Conservation (phyloP, 2,113 vertebrate species). For the Mola mola region DNA sequence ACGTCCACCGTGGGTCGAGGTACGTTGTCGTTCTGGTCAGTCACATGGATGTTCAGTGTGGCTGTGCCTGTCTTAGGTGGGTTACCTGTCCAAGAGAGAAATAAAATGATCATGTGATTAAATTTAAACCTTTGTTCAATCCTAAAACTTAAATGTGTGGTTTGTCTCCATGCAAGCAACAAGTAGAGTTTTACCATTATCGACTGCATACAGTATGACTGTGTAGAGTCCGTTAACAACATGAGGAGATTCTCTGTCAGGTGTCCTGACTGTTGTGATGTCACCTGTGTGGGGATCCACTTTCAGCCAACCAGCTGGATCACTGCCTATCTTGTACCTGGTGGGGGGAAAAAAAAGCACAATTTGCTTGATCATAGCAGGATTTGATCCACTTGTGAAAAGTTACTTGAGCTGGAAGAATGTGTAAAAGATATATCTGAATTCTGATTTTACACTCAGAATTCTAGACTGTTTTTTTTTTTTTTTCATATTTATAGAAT, state of each 20-base stretch:
- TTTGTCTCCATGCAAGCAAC: neutral
- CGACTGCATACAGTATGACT: constrained; percentile 55
- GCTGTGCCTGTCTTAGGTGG: constrained; percentile 59
- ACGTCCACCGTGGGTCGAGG: constrained; percentile 15
- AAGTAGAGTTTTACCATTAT: constrained; percentile 51
- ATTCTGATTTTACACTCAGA: no score
- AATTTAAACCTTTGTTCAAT: no score
- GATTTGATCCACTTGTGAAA: no score
- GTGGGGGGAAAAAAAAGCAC: neutral
- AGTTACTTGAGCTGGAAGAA: no score
- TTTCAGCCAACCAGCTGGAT: constrained; percentile 67
- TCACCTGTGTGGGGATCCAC: constrained; percentile 65
- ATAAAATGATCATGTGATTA: no score
- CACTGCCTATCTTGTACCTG: constrained; percentile 61
- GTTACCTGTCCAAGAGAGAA: constrained; percentile 27
- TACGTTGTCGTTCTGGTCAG: constrained; percentile 52
- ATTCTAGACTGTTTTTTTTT: no score
- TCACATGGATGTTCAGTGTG: constrained; percentile 53
- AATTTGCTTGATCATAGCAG: neutral
- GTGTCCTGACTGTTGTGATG: constrained; percentile 42
- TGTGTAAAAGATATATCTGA: no score
- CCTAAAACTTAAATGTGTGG: no score
- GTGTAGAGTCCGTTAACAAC: constrained; percentile 58
- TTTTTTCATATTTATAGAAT: no score
- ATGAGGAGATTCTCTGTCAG: constrained; percentile 66